Percentiles rank a stretch among this genome's conserved stretches.
Conservation (phyloP, 2,797 vertebrate genomes). For the Alca torda region DNA sequence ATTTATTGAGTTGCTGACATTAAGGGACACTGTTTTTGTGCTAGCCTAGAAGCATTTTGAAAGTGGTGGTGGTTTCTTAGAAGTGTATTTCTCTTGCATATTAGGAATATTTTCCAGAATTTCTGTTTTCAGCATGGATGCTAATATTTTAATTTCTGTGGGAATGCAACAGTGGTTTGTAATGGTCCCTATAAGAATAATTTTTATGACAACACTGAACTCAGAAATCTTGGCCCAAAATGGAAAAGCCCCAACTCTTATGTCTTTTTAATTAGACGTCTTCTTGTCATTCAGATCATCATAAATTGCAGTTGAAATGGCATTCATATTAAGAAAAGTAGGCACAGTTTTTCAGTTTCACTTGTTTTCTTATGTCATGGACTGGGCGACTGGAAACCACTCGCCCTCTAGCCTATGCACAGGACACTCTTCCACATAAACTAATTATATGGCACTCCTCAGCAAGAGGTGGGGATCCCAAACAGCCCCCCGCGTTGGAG, state of each 20-base stretch:
- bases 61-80: background rate
- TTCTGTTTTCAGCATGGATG: background rate
- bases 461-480: background rate
- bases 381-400: background rate
- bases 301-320: background rate
- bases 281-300: background rate
- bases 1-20: conserved; percentile 9
- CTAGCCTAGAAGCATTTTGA: conserved; percentile 10
- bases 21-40: background rate
- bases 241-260: background rate
- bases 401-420: rapidly evolving
- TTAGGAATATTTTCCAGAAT: conserved; percentile 44
- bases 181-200: background rate
- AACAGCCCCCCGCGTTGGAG: background rate
- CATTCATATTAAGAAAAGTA: background rate
- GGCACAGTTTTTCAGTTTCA: background rate
- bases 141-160: conserved; percentile 8
- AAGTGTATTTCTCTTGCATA: conserved; percentile 18
- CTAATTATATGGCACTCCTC: background rate
- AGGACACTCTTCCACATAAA: background rate
- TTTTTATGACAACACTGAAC: conserved; percentile 21
- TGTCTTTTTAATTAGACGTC: background rate
- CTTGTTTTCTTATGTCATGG: background rate
- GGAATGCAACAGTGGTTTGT: background rate
- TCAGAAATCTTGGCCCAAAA: background rate